Conservation (phyloP, 2,888 invertebrate species). For the Dolichomitus sp. region DNA sequence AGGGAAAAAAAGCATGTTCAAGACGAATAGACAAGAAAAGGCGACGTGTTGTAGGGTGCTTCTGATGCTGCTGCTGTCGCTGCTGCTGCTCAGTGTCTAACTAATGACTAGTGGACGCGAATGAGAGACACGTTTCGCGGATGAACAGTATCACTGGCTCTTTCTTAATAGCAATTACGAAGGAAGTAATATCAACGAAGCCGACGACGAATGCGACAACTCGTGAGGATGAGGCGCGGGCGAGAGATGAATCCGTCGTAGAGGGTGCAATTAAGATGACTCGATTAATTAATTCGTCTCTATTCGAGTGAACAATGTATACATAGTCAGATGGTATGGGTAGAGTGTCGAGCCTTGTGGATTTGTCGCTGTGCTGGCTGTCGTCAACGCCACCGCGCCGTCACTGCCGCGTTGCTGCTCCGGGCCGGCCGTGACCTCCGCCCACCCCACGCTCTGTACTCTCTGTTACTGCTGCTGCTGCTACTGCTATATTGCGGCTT, state of each 20-base stretch:
- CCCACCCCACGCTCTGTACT: constrained; percentile 66
- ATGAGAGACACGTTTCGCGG: constrained; percentile 43
- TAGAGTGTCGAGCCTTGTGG: constrained; percentile 62
- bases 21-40: neutral
- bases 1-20: neutral
- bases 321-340: constrained; percentile 2
- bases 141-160: constrained; percentile 48
- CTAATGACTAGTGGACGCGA: constrained; percentile 10
- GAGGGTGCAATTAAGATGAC: constrained; percentile 78
- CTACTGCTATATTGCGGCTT: constrained; percentile 5
- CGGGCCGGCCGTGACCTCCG: constrained; percentile 76
- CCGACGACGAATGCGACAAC: constrained; percentile 45
- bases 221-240: constrained; percentile 41
- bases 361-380: constrained; percentile 69
- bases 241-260: constrained; percentile 64
- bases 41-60: neutral
- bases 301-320: constrained; percentile 68
- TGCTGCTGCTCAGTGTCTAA: neutral
- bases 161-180: constrained; percentile 64
- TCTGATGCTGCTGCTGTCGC: neutral
- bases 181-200: constrained; percentile 42
- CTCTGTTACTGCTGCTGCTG: constrained; percentile 20
- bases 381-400: constrained; percentile 57
- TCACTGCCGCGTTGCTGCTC: constrained; percentile 56
- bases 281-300: constrained; percentile 82